Evolutionary conservation across 2,797 vertebrate genomes (phyloP).

Genomic region (Eurystomus glaucurus): DNA sequence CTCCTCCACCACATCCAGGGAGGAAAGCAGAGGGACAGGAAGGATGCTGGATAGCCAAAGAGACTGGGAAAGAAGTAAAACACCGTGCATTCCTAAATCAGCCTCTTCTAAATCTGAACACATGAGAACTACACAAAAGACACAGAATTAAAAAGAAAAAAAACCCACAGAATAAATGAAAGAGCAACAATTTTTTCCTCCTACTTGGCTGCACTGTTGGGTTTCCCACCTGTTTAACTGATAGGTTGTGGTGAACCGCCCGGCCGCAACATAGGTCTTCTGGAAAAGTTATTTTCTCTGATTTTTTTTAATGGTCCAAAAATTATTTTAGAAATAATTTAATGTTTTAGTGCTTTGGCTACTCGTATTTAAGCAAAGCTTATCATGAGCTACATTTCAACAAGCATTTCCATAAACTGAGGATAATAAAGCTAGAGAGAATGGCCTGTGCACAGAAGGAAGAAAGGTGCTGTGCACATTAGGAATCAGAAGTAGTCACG

Average conservation of each 20-base stretch:
- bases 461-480: background rate
- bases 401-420: background rate
- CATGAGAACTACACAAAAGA: background rate
- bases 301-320: background rate
- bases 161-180: background rate
- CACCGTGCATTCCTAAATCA: background rate
- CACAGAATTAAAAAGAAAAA: background rate
- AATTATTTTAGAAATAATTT: background rate
- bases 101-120: background rate
- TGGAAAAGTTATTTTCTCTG: background rate
- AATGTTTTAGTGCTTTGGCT: background rate
- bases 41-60: background rate
- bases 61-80: background rate
- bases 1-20: fast-evolving
- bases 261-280: no score
- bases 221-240: background rate
- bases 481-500: background rate
- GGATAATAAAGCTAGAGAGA: background rate
- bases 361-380: background rate
- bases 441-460: background rate
- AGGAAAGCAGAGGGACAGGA: fast-evolving
- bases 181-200: background rate
- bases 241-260: no score
- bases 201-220: background rate
- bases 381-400: background rate